Evolutionary conservation across 2,888 invertebrate species (phyloP), one percentile per base, ranked within the genome.

Genomic region (Bunonema sp.): DNA sequence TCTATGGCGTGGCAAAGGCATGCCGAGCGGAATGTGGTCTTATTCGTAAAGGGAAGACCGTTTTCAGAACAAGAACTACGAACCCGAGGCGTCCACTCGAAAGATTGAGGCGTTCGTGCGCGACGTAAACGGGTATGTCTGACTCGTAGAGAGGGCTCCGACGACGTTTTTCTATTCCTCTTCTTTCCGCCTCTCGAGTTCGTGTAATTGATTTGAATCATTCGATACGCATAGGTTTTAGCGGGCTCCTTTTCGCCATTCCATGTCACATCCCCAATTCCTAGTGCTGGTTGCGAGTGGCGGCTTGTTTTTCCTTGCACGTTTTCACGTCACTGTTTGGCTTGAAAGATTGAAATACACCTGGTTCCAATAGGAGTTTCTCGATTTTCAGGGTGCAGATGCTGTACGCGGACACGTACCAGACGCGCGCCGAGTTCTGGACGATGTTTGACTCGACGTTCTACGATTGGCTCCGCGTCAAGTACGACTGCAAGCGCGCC

Each of bases 321-420:
- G n/a, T n/a, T n/a, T n/a, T 35, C 20, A 35, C 5, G 20, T 18
- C 12, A 35, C 12, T 20, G 5, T 33, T 37, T 7, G 34, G 16
- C n/a, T n/a, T n/a, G n/a, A n/a, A n/a, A n/a, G n/a, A n/a, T n/a
- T n/a, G n/a, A n/a, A n/a, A n/a, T n/a, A n/a, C n/a, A n/a, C n/a
- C n/a, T n/a, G n/a, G n/a, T n/a, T n/a, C n/a, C n/a, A n/a, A n/a
- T n/a, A n/a, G n/a, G n/a, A n/a, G n/a, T n/a, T n/a, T n/a, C n/a
- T n/a, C n/a, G n/a, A n/a, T n/a, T 49, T 57, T 10, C 61, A 79
- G 79, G 8, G 82, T 80, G 70, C 82, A 84, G 71, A 84, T 84
- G 83, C 70, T 84, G 26, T 84, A 83, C 68, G 82, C 82, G 0
- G 83, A 84, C 63, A 81, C 81, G 0, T 82, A 79, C 70, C 78